phyloP scores from a whole-genome alignment of 2,888 invertebrate genomes.

The Achlya flavicornis region DNA sequence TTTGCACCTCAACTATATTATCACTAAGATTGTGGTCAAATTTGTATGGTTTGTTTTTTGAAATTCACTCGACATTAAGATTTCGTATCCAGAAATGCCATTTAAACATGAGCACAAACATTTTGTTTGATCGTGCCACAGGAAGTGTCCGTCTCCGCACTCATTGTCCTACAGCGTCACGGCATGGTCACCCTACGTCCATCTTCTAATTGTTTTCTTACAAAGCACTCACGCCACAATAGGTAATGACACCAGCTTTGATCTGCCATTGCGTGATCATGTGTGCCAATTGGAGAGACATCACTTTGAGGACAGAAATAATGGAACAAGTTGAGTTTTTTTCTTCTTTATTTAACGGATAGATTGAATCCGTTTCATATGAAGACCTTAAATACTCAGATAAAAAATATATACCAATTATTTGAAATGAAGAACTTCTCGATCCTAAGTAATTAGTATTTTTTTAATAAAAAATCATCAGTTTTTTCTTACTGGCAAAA shows the following conservation, averaged over 20 bases:
- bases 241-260: slow-evolving; percentile 72
- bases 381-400: too few relatives aligned
- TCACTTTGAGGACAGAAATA: slow-evolving; percentile 15
- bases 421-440: neutral
- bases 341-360: slow-evolving; percentile 24
- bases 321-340: slow-evolving; percentile 21
- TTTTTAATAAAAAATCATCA: too few relatives aligned
- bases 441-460: too few relatives aligned
- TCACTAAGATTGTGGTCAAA: too few relatives aligned
- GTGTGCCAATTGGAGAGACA: slow-evolving; percentile 39
- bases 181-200: slow-evolving; percentile 60
- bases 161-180: slow-evolving; percentile 59
- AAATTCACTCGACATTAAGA: neutral
- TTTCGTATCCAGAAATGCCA: slow-evolving; percentile 14
- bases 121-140: slow-evolving; percentile 61
- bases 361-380: slow-evolving; percentile 21
- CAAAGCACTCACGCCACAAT: slow-evolving; percentile 71
- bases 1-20: too few relatives aligned
- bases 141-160: slow-evolving; percentile 71
- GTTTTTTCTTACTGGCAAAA: too few relatives aligned
- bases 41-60: too few relatives aligned
- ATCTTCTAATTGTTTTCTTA: slow-evolving; percentile 82
- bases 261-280: slow-evolving; percentile 56
- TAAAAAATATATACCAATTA: neutral
- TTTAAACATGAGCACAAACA: slow-evolving; percentile 32